A percentile compares a stretch with the other conserved stretches of the same genome.
Evolutionary conservation across 1,140 invertebrate genomes (phyloP).

Genomic region (Drosophila teissieri): DNA sequence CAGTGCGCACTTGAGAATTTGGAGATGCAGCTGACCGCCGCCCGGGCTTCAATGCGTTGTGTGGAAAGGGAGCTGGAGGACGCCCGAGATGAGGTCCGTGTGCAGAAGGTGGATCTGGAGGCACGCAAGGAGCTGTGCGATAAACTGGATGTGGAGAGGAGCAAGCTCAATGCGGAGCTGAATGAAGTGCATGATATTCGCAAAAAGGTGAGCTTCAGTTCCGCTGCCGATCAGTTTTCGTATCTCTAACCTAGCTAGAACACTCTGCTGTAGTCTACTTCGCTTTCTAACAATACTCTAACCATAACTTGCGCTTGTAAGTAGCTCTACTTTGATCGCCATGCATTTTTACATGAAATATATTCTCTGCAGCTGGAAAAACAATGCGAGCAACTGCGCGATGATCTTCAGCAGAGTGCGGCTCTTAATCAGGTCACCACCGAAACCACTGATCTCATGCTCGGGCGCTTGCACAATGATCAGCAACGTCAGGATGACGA

Average conservation of each 20-base stretch:
- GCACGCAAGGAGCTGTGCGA: slow-evolving; percentile 77
- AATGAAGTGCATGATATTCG: slow-evolving; percentile 66
- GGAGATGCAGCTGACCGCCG: slow-evolving; percentile 53
- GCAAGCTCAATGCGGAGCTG: slow-evolving; percentile 77
- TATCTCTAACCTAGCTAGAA: slow-evolving; percentile 25
- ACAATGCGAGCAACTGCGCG: slow-evolving; percentile 66
- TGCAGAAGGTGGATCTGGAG: slow-evolving; percentile 71
- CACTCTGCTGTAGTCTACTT: slow-evolving; percentile 9
- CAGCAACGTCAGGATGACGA: slow-evolving; percentile 67
- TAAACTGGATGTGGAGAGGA: slow-evolving; percentile 75
- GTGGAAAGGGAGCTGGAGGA: slow-evolving; percentile 63
- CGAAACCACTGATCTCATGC: slow-evolving; percentile 66
- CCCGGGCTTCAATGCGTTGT: slow-evolving; percentile 36
- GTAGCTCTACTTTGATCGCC: neutral
- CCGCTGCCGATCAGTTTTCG: slow-evolving; percentile 7
- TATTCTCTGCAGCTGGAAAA: slow-evolving; percentile 39
- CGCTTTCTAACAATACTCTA: slow-evolving; percentile 4
- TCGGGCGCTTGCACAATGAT: slow-evolving; percentile 62
- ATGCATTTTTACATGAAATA: neutral
- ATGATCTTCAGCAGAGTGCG: slow-evolving; percentile 50
- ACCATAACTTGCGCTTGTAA: slow-evolving; percentile 1
- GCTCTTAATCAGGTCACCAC: slow-evolving; percentile 51
- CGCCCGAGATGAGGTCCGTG: slow-evolving; percentile 49
- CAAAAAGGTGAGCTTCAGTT: slow-evolving; percentile 65
- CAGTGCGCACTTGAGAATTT: slow-evolving; percentile 57